Evolutionary conservation across 64 coral and sea anemone genomes (phyloP).

Genomic region (Porites lutea): DNA sequence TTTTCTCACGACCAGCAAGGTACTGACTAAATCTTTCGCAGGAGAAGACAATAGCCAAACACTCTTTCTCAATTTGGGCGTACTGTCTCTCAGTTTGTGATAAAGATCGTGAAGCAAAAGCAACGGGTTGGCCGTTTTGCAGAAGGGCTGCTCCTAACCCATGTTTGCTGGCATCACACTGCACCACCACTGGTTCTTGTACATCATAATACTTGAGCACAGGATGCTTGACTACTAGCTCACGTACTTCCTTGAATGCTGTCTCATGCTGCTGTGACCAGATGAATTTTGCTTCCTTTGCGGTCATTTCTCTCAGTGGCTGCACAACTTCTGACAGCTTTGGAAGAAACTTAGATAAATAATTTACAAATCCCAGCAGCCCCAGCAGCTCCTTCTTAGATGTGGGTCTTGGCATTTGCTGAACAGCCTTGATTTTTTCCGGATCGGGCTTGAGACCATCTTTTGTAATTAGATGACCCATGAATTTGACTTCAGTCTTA

Average conservation of each 20-base stretch:
- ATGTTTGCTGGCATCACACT: constrained; percentile 38
- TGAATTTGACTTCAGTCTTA: constrained; percentile 23
- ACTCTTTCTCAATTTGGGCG: constrained; percentile 55
- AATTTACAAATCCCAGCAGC: constrained; percentile 55
- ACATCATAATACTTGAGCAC: constrained; percentile 43
- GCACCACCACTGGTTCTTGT: constrained; percentile 9
- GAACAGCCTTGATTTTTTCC: constrained; percentile 16
- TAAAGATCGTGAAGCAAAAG: constrained; percentile 50
- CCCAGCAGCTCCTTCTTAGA: neutral
- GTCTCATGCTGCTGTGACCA: constrained; percentile 14
- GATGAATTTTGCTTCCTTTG: constrained; percentile 33
- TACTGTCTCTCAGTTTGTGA: constrained; percentile 41
- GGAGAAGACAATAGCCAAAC: constrained; percentile 35
- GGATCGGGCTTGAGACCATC: constrained; percentile 41
- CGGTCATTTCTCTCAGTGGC: constrained; percentile 16
- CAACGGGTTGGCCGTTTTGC: constrained; percentile 43
- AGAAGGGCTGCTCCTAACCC: constrained; percentile 32
- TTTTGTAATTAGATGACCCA: constrained; percentile 32
- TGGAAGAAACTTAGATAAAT: constrained; percentile 13
- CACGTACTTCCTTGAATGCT: constrained; percentile 37
- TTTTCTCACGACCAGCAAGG: constrained; percentile 46
- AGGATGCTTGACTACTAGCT: constrained; percentile 32
- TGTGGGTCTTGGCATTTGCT: constrained; percentile 28
- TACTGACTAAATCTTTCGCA: constrained; percentile 25
- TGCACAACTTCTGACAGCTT: neutral